Evolutionary conservation across 2,797 vertebrate genomes (phyloP).

Genomic region (Platalea minor): DNA sequence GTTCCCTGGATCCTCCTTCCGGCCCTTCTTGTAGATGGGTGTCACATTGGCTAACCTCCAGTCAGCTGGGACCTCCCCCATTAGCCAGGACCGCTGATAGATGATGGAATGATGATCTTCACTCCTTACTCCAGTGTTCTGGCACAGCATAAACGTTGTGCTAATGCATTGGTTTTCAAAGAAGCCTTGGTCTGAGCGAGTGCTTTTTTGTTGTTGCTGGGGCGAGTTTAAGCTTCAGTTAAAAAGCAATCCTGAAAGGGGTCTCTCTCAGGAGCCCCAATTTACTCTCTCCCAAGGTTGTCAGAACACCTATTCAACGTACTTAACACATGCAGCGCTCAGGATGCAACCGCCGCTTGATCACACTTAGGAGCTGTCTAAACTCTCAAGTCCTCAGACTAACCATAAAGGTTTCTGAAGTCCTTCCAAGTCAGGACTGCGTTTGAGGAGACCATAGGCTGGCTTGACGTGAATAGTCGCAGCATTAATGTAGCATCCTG

Average conservation of each 20-base stretch:
- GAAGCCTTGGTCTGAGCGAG: too few relatives aligned
- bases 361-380: neutral
- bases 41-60: too few relatives aligned
- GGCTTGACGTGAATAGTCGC: neutral
- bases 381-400: neutral
- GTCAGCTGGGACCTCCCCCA: too few relatives aligned
- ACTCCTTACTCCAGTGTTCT: too few relatives aligned
- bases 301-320: neutral
- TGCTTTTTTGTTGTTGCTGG: too few relatives aligned
- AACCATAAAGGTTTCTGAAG: neutral
- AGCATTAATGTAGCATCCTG: neutral
- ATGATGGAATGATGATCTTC: too few relatives aligned
- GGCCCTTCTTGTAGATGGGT: too few relatives aligned
- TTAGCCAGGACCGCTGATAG: too few relatives aligned
- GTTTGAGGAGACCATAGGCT: neutral
- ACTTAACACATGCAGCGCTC: neutral
- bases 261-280: neutral
- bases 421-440: neutral
- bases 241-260: neutral
- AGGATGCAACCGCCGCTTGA: neutral
- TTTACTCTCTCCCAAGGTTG: neutral
- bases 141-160: too few relatives aligned
- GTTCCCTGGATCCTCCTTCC: too few relatives aligned
- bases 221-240: neutral
- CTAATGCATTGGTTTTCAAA: too few relatives aligned